phyloP scores from a whole-genome alignment of 1,140 invertebrate species.

The Drosophila nigromelanica region DNA sequence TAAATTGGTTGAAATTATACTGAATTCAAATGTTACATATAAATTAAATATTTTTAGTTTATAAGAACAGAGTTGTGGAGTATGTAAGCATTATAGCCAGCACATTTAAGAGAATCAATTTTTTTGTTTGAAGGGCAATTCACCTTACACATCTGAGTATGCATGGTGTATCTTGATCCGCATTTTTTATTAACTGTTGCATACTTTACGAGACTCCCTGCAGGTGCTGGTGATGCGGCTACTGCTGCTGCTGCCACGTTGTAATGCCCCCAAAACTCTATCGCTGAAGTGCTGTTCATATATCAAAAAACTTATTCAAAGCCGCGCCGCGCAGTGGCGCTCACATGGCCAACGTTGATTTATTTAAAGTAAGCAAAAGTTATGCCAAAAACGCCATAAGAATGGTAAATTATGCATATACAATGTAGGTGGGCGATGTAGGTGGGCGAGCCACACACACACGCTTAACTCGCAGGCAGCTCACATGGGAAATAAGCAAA shows the following conservation, averaged over 20 bases:
- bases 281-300: conserved; percentile 48
- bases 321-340: conserved; percentile 35
- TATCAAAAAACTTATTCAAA: conserved; percentile 69
- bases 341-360: conserved; percentile 58
- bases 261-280: conserved; percentile 21
- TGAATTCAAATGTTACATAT: too few species aligned
- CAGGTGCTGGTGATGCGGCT: conserved; percentile 12
- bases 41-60: not conserved
- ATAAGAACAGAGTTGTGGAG: not conserved
- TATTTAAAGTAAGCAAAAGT: conserved; percentile 78
- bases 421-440: conserved; percentile 3
- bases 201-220: conserved; percentile 57
- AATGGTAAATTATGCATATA: conserved; percentile 69
- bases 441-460: not conserved
- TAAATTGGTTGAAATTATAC: too few species aligned
- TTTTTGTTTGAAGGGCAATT: conserved; percentile 6
- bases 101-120: conserved; percentile 21
- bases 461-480: not conserved
- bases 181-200: conserved; percentile 64
- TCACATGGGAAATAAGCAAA: conserved; percentile 67
- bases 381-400: conserved; percentile 63
- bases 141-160: not conserved
- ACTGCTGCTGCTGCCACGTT: conserved; percentile 4
- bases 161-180: conserved; percentile 6
- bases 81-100: not conserved